A percentile compares a stretch with the other conserved stretches of the same genome.
Evolutionary conservation across 2,113 vertebrate genomes (phyloP).

Genomic region (Lipotes vexillifer): DNA sequence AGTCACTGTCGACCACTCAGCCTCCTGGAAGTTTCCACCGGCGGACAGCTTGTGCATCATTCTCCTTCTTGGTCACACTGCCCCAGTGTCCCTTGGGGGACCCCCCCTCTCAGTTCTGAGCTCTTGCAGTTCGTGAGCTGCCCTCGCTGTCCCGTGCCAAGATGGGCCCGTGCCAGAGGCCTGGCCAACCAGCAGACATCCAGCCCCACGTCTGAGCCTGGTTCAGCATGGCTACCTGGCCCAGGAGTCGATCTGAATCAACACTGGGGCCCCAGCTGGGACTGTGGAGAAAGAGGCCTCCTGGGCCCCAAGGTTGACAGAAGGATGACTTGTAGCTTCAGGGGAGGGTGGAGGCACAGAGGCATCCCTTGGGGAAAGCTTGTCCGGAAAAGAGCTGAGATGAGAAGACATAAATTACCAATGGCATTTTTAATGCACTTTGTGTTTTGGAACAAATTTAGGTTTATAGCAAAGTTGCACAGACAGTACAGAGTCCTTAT

Average conservation of each 20-base stretch:
- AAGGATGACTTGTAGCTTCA: rapidly evolving
- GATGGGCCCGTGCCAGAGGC: too few species aligned
- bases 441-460: background rate
- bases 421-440: background rate
- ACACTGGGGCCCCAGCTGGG: too few species aligned
- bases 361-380: background rate
- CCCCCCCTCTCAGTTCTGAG: background rate
- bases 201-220: rapidly evolving
- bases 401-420: background rate
- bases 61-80: background rate
- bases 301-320: background rate
- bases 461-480: background rate
- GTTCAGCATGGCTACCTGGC: background rate
- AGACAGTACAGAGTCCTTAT: background rate
- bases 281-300: background rate
- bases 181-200: background rate
- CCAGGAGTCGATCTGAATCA: background rate
- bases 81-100: rapidly evolving
- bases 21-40: rapidly evolving
- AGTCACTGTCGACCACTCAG: background rate
- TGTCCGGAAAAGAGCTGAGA: background rate
- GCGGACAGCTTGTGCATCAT: rapidly evolving
- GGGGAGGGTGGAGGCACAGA: background rate
- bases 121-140: too few species aligned
- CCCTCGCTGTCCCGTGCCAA: too few species aligned